phyloP scores from a whole-genome alignment of 2,113 vertebrate genomes.

The Pelecanoides urinatrix region DNA sequence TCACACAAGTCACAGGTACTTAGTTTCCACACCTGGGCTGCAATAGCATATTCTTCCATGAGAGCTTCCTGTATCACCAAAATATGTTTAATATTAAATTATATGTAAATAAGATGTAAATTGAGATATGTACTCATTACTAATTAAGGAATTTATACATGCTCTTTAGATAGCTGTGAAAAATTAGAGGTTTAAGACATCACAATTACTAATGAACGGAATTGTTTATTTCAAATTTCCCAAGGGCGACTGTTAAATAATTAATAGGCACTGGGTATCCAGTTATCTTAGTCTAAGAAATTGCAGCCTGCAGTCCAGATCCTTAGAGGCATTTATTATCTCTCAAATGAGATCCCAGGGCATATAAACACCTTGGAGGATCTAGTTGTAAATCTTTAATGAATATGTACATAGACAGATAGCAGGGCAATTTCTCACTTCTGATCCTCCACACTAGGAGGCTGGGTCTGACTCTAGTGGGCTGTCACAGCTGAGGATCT shows the following conservation, averaged over 20 bases:
- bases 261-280: background rate
- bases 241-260: background rate
- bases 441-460: background rate
- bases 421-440: background rate
- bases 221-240: background rate
- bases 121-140: background rate
- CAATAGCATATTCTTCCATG: slow-evolving; percentile 98
- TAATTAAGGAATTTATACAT: background rate
- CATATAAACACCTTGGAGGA: background rate
- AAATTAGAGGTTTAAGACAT: slow-evolving; percentile 1
- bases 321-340: background rate
- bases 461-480: background rate
- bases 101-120: background rate
- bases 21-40: slow-evolving; percentile 97
- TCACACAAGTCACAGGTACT: slow-evolving; percentile 96
- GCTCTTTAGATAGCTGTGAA: slow-evolving; percentile 30
- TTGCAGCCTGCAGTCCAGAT: background rate
- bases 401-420: background rate
- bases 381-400: background rate
- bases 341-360: background rate
- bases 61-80: slow-evolving; percentile 84
- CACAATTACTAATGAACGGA: background rate
- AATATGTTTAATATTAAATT: background rate
- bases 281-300: background rate
- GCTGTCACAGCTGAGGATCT: background rate